Conservation (phyloP, 1,140 invertebrate species). For the Magallana angulata region DNA sequence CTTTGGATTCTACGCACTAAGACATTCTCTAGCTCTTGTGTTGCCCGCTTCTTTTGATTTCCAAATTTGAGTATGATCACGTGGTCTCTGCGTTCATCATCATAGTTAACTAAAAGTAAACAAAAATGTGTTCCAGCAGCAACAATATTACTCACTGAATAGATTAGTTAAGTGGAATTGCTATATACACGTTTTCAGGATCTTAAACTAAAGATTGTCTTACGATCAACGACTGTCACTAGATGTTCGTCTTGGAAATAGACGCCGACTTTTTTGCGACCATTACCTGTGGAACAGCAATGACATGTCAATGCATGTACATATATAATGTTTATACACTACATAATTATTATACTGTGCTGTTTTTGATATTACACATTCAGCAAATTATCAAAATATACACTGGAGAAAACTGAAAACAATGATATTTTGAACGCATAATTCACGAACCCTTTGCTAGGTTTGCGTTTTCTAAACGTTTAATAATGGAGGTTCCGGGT, state of each 20-base stretch:
- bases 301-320: background rate
- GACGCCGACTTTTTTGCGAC: background rate
- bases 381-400: too few species aligned
- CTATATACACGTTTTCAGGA: too few species aligned
- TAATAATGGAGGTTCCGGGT: background rate
- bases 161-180: too few species aligned
- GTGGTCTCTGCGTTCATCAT: background rate
- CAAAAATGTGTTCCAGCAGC: too few species aligned
- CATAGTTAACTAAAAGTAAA: background rate
- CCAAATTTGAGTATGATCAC: slow-evolving; percentile 10
- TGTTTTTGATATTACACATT: too few species aligned
- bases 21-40: background rate
- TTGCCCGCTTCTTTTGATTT: background rate
- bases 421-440: too few species aligned
- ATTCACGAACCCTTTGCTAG: background rate
- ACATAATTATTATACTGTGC: too few species aligned
- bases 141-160: too few species aligned
- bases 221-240: slow-evolving; percentile 1
- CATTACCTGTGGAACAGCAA: background rate
- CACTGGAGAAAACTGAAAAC: too few species aligned
- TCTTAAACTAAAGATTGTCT: background rate
- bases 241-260: slow-evolving; percentile 10
- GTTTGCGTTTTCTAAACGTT: background rate
- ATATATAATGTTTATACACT: background rate
- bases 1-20: slow-evolving; percentile 13